These are phyloP conservation scores for Tupaia chinensis DNA, from an alignment of 2,113 vertebrate genomes.

Conservation along the genomic window DNA sequence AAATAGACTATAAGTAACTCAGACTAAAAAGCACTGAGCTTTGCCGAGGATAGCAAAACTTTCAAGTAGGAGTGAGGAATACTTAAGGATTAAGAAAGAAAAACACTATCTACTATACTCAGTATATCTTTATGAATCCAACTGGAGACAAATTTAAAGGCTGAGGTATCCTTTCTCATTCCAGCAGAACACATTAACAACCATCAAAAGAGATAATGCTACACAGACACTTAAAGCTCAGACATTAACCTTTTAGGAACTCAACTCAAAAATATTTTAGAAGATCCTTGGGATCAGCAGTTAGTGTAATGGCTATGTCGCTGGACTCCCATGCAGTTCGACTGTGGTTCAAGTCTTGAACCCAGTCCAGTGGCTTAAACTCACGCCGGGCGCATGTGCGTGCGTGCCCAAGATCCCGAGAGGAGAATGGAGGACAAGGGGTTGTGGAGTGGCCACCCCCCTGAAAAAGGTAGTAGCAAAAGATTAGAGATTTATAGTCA, in stretches of 20 bases:
- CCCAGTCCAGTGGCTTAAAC: too few species aligned
- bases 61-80: not conserved
- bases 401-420: too few species aligned
- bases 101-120: not conserved
- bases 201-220: slow-evolving; percentile 70
- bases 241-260: slow-evolving; percentile 75
- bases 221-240: slow-evolving; percentile 70
- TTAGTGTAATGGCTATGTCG: too few species aligned
- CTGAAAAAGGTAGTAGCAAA: not conserved
- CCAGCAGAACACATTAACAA: slow-evolving; percentile 62
- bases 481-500: slow-evolving; percentile 29
- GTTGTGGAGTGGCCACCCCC: too few species aligned
- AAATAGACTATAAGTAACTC: slow-evolving; percentile 42
- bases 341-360: too few species aligned
- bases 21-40: slow-evolving; percentile 25
- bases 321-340: too few species aligned
- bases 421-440: too few species aligned
- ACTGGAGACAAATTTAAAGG: slow-evolving; percentile 63
- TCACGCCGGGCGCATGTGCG: too few species aligned
- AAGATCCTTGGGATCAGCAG: not conserved
- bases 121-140: slow-evolving; percentile 66
- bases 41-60: not conserved
- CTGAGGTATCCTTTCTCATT: slow-evolving; percentile 72
- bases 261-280: slow-evolving; percentile 56
- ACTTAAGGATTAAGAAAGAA: slow-evolving; percentile 42